Evolutionary conservation across 37 sponge, comb jelly and placozoan species (phyloP), one percentile per base, ranked within the genome.

Genomic region (Cladorhizidae sp.): DNA sequence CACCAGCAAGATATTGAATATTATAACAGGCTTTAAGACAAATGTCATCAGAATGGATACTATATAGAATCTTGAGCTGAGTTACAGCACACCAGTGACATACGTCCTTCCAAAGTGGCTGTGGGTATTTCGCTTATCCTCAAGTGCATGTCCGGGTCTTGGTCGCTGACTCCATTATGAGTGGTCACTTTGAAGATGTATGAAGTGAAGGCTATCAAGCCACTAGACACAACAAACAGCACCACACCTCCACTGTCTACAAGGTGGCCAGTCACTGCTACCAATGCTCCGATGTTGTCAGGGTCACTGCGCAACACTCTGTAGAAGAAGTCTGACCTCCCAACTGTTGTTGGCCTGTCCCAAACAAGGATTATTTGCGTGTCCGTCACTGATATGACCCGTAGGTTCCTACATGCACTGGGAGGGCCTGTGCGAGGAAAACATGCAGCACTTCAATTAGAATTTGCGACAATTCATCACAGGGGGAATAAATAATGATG

Each of bases 111-210:
- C 32, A 12, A 8, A 31, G 67, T 65, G 33, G 35, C 32, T 25
- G 33, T 33, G 67, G 36, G 26, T 32, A 31, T 32, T 11, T 3
- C 12, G 31, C 67, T 14, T 12, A 31, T 28, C 17, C 67, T 28
- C 67, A 65, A 31, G 35, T 65, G 67, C 5, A 45, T 49, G 36
- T 49, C 49, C 3, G 43, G 50, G 72, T 71, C 72, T 36, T 71
- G 72, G 14, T 71, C 72, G 41, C 72, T 71, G 18, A 71, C 72
- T 39, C 72, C 72, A 71, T 71, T 71, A 50, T 71, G 72, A 25
- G 72, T 49, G 50, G 72, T 50, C 49, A 71, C 72, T n/a, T n/a
- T 71, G 15, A 71, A 11, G 12, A 43, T 2, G 49, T 71, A 71
- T 1, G 42, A 26, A 7, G 72, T 71, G 50, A 49, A 42, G 21